Evolutionary conservation across 2,888 invertebrate genomes (phyloP).

Genomic region (Loripinus fragilis): DNA sequence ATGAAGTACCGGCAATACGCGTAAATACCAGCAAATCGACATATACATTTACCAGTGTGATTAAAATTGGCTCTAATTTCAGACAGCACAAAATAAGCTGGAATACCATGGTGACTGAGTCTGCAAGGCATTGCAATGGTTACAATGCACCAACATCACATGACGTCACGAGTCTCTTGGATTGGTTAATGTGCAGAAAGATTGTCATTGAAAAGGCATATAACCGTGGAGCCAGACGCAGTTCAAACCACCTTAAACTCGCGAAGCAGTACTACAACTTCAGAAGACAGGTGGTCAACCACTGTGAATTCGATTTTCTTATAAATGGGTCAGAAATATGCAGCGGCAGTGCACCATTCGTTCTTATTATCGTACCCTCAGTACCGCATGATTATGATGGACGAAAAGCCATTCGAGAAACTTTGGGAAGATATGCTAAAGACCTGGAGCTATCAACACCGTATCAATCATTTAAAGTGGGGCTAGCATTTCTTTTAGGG

Average conservation of each 20-base stretch:
- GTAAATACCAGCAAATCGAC: too few relatives aligned
- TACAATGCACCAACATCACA: too few relatives aligned
- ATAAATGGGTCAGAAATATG: constrained; percentile 48
- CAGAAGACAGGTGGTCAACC: not conserved
- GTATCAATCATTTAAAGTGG: constrained; percentile 23
- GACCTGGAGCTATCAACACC: constrained; percentile 25
- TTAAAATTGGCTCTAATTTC: too few relatives aligned
- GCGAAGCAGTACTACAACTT: not conserved
- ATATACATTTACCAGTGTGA: too few relatives aligned
- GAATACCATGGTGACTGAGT: too few relatives aligned
- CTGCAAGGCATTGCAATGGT: too few relatives aligned
- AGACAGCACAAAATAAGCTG: too few relatives aligned
- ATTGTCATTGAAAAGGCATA: too few relatives aligned
- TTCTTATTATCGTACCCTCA: constrained; percentile 65
- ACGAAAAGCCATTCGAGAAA: constrained; percentile 62
- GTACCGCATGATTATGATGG: constrained; percentile 48
- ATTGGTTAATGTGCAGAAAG: too few relatives aligned
- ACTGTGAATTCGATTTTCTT: constrained; percentile 28
- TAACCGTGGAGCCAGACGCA: too few relatives aligned
- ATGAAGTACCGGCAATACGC: too few relatives aligned
- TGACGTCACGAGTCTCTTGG: too few relatives aligned
- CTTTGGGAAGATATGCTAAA: constrained; percentile 61
- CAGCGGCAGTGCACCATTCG: constrained; percentile 38
- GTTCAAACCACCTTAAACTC: not conserved
- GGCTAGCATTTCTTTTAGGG: constrained; percentile 64